These are phyloP conservation scores for Xenopus borealis DNA, from an alignment of 2,113 vertebrate species.

Conservation along the genomic window DNA sequence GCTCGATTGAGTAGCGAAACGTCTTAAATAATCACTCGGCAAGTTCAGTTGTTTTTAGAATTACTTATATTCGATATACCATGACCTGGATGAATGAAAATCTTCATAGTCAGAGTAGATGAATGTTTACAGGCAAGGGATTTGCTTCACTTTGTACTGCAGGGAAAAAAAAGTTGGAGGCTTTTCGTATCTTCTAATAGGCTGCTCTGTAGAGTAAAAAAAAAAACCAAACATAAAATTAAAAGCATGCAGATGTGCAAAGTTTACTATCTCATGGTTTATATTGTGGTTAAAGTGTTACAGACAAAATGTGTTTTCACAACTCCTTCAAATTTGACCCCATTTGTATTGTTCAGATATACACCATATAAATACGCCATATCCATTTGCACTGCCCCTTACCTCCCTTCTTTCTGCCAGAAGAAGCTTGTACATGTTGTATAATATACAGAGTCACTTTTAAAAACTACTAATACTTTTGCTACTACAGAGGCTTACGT, in stretches of 20 bases:
- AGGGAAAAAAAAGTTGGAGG: conserved; percentile 73
- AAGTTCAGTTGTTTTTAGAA: no score
- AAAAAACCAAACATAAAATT: not conserved
- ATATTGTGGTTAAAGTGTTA: conserved; percentile 29
- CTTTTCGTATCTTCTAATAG: conserved; percentile 52
- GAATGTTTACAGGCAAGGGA: conserved; percentile 48
- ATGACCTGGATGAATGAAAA: no score
- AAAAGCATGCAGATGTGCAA: conserved; percentile 39
- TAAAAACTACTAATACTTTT: conserved; percentile 43
- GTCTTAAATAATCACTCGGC: no score
- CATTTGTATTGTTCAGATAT: conserved; percentile 25
- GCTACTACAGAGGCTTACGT: conserved; percentile 39
- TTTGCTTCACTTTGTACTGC: conserved; percentile 88
- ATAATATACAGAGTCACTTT: conserved; percentile 36
- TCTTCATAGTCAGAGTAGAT: no score
- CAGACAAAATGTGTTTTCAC: conserved; percentile 20
- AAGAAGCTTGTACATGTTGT: conserved; percentile 45
- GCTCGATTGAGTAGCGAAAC: no score
- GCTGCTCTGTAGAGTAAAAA: conserved; percentile 53
- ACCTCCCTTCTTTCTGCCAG: conserved; percentile 28
- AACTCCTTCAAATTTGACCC: conserved; percentile 12
- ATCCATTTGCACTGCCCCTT: not conserved
- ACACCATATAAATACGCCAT: conserved; percentile 19
- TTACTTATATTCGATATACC: no score
- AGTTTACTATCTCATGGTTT: conserved; percentile 20